Evolutionary conservation across 2,888 invertebrate genomes (phyloP).

Genomic region (Tiliacea citrago): DNA sequence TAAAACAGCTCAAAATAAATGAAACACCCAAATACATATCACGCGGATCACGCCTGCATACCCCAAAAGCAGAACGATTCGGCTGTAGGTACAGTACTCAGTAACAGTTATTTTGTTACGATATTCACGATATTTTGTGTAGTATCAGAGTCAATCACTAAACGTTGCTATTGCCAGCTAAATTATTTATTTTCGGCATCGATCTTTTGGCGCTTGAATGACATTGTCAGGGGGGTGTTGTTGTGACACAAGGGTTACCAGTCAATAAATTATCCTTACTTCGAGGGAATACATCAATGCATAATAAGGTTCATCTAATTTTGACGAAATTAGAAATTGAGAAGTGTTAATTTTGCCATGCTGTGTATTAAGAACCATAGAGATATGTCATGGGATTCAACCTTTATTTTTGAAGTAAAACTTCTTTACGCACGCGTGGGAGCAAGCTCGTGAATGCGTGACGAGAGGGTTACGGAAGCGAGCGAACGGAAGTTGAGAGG

Average conservation of each 20-base stretch:
- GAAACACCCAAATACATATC: background rate
- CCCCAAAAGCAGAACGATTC: background rate
- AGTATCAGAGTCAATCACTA: conserved; percentile 22
- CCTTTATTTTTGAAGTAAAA: too few species aligned
- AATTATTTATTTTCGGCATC: background rate
- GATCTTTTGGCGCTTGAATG: conserved; percentile 1
- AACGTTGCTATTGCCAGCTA: conserved; percentile 1
- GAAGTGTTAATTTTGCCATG: background rate
- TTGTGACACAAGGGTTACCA: conserved; percentile 12
- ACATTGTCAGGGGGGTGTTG: background rate
- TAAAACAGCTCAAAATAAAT: background rate
- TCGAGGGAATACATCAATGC: background rate
- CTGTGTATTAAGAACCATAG: background rate
- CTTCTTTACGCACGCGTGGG: too few species aligned
- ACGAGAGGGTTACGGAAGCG: too few species aligned
- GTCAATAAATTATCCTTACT: background rate
- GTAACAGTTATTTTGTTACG: conserved; percentile 32
- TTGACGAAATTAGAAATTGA: background rate
- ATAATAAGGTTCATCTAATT: background rate
- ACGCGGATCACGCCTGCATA: background rate
- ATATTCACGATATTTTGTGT: background rate
- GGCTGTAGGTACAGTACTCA: background rate
- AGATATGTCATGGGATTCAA: background rate
- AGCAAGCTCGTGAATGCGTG: too few species aligned
- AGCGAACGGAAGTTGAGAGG: too few species aligned